Evolutionary conservation across 2,888 invertebrate species (phyloP).

Genomic region (Cheilosia impressa): DNA sequence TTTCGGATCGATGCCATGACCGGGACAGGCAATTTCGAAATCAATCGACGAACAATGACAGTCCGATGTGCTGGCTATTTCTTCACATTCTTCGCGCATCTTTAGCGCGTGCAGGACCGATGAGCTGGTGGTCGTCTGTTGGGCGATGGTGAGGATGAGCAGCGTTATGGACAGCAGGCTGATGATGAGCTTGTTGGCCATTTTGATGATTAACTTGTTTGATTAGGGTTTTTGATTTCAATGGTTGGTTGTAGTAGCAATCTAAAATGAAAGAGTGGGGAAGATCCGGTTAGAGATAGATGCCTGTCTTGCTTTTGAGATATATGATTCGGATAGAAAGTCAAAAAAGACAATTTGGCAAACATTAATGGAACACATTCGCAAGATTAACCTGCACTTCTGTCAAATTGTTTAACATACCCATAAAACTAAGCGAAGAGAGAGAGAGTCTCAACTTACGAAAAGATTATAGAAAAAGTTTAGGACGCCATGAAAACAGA

Average conservation of each 20-base stretch:
- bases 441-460: too few species aligned
- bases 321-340: too few species aligned
- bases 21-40: constrained; percentile 82
- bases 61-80: constrained; percentile 77
- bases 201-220: constrained; percentile 12
- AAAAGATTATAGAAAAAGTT: too few species aligned
- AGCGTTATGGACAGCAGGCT: constrained; percentile 21
- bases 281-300: not conserved
- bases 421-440: too few species aligned
- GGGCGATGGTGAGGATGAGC: constrained; percentile 41
- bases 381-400: too few species aligned
- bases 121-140: constrained; percentile 42
- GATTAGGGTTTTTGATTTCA: not conserved
- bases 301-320: not conserved
- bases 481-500: too few species aligned
- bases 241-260: constrained; percentile 1
- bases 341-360: too few species aligned
- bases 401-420: too few species aligned
- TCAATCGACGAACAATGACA: constrained; percentile 81
- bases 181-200: constrained; percentile 42
- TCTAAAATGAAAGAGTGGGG: constrained; percentile 14
- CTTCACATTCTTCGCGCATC: constrained; percentile 79
- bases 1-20: constrained; percentile 78
- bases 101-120: constrained; percentile 61
- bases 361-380: too few species aligned